These are phyloP conservation scores for Pseudochirops cupreus DNA, from an alignment of 2,797 vertebrate species.

Conservation along the genomic window DNA sequence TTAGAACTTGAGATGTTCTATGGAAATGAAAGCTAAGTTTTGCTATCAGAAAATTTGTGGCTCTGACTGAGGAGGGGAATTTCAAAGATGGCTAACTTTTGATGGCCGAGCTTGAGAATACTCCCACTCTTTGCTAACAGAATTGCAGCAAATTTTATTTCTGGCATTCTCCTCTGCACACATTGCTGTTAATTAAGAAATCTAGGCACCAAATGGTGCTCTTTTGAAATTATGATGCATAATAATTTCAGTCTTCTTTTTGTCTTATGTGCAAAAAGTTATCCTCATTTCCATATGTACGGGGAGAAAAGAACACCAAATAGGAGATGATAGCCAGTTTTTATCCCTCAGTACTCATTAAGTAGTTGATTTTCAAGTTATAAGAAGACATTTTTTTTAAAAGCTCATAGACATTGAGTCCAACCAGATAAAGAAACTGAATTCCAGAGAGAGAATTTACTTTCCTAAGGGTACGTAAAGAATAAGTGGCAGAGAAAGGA, in stretches of 20 bases:
- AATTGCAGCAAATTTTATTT: conserved; percentile 4
- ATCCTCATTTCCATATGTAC: conserved; percentile 27
- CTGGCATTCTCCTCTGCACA: conserved; percentile 6
- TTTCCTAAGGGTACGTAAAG: not conserved
- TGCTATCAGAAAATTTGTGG: conserved; percentile 31
- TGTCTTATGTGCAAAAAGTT: conserved; percentile 31
- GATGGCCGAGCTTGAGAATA: not conserved
- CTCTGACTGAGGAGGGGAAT: not conserved
- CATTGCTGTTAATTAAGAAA: conserved; percentile 51
- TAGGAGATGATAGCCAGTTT: conserved; percentile 9
- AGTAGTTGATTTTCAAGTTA: not conserved
- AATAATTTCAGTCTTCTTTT: conserved; percentile 51
- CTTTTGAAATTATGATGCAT: conserved; percentile 42
- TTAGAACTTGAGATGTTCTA: not conserved
- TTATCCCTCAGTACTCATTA: conserved; percentile 52
- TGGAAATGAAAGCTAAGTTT: conserved; percentile 5
- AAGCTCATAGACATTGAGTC: not conserved
- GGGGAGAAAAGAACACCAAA: conserved; percentile 44
- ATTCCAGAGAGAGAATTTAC: not conserved
- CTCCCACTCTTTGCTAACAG: conserved; percentile 4
- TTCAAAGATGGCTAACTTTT: conserved; percentile 28
- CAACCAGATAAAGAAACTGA: not conserved
- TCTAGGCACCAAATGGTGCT: conserved; percentile 28
- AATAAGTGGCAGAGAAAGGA: not conserved
- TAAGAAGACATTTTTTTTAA: not conserved